Evolutionary conservation across 2,797 vertebrate genomes (phyloP).

Genomic region (Halcyon badia): DNA sequence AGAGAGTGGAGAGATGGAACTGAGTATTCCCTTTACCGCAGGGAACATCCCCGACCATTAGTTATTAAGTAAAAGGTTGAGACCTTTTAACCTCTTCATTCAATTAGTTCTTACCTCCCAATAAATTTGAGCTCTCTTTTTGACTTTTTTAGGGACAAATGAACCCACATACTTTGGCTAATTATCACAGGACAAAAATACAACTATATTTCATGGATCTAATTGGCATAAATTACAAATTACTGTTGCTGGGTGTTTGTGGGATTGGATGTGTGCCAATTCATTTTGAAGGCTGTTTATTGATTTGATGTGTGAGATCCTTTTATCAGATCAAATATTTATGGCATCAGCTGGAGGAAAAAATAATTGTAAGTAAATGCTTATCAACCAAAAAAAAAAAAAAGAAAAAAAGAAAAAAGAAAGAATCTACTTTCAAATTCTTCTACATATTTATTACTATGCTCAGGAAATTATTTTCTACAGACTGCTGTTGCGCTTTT

Average conservation of each 20-base stretch:
- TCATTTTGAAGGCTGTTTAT: slow-evolving; percentile 1
- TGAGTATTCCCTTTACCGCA: not conserved
- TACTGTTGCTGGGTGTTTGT: not conserved
- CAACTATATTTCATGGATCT: not conserved
- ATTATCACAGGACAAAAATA: not conserved
- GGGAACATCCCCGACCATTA: not conserved
- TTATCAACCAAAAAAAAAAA: not conserved
- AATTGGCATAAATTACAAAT: not conserved
- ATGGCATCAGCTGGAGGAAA: not conserved
- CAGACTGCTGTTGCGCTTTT: not conserved
- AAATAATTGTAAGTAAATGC: slow-evolving; percentile 20
- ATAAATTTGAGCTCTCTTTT: not conserved
- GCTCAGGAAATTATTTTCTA: not conserved
- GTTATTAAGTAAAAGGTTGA: not conserved
- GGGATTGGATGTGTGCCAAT: not conserved
- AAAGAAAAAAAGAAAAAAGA: not conserved
- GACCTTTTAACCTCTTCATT: not conserved
- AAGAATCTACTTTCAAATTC: not conserved
- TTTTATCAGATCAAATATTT: slow-evolving; percentile 22
- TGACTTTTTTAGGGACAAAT: fast-evolving
- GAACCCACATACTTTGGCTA: not conserved
- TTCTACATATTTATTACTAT: not conserved
- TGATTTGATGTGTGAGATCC: not conserved
- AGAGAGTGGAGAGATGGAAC: fast-evolving
- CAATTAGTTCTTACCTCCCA: not conserved